phyloP scores from a whole-genome alignment of 2,888 invertebrate genomes.

The Netelia melanura region DNA sequence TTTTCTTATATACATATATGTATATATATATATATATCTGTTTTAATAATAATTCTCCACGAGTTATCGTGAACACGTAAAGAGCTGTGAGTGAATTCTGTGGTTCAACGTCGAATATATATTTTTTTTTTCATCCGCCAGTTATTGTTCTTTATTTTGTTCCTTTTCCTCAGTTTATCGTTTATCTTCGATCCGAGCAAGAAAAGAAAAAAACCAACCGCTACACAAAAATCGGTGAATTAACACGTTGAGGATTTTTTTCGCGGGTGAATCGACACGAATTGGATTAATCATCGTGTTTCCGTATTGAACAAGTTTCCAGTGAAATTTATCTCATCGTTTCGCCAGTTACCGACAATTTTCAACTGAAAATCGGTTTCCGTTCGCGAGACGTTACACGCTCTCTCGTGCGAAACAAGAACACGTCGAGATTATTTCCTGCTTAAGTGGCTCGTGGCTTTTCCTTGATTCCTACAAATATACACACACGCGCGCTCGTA shows the following conservation, averaged over 20 bases:
- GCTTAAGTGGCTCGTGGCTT: too few relatives aligned
- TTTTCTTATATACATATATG: background rate
- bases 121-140: background rate
- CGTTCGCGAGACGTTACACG: too few relatives aligned
- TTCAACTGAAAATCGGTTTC: background rate
- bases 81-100: background rate
- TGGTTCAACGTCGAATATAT: background rate
- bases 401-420: too few relatives aligned
- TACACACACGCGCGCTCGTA: too few relatives aligned
- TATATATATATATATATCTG: slow-evolving; percentile 9
- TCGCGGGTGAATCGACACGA: background rate
- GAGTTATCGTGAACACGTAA: background rate
- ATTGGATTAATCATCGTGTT: background rate
- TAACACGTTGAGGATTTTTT: background rate
- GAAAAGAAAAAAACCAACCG: too few relatives aligned
- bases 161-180: background rate
- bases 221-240: background rate
- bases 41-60: background rate
- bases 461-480: too few relatives aligned
- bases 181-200: background rate
- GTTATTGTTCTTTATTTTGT: too few relatives aligned
- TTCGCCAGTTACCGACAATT: background rate
- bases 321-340: background rate
- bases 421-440: too few relatives aligned
- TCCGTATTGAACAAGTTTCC: background rate